Evolutionary conservation across 1,140 invertebrate genomes (phyloP).

Genomic region (Lepidurus apus): DNA sequence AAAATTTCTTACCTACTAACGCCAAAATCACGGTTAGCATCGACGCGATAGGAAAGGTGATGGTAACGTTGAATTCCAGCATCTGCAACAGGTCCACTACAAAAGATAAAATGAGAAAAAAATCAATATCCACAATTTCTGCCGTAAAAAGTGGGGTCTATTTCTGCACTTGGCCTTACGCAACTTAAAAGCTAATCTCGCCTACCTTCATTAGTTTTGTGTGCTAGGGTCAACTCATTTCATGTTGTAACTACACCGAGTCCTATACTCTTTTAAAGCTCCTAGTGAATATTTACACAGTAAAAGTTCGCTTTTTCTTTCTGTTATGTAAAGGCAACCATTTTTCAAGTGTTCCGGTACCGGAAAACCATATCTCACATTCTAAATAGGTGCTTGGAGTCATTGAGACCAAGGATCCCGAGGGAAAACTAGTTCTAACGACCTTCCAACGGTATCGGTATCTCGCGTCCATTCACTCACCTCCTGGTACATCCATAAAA

Average conservation of each 20-base stretch:
- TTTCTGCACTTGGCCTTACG: no score
- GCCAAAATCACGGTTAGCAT: conserved; percentile 94
- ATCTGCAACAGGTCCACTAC: conserved; percentile 93
- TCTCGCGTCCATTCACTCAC: not conserved
- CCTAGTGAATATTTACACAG: no score
- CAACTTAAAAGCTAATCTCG: not conserved
- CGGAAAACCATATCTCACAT: not conserved
- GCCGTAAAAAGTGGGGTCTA: not conserved
- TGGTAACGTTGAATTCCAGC: conserved; percentile 88
- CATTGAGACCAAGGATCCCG: not conserved
- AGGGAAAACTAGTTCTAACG: conserved; percentile 2
- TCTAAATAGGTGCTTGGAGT: conserved; percentile 15
- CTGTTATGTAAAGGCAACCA: no score
- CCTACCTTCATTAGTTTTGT: no score
- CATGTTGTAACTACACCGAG: no score
- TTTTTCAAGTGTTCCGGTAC: no score
- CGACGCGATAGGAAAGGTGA: conserved; percentile 91
- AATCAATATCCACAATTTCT: conserved; percentile 14
- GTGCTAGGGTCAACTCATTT: no score
- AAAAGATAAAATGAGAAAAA: conserved; percentile 40
- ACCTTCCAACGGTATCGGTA: conserved; percentile 10
- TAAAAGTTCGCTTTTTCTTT: not conserved
- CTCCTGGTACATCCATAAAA: conserved; percentile 23
- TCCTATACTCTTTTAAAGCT: no score
- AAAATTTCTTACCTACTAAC: conserved; percentile 78